A percentile compares a stretch with the other conserved stretches of the same genome.
Conservation (phyloP, 2,113 vertebrate genomes). For the Myotis brandtii region DNA sequence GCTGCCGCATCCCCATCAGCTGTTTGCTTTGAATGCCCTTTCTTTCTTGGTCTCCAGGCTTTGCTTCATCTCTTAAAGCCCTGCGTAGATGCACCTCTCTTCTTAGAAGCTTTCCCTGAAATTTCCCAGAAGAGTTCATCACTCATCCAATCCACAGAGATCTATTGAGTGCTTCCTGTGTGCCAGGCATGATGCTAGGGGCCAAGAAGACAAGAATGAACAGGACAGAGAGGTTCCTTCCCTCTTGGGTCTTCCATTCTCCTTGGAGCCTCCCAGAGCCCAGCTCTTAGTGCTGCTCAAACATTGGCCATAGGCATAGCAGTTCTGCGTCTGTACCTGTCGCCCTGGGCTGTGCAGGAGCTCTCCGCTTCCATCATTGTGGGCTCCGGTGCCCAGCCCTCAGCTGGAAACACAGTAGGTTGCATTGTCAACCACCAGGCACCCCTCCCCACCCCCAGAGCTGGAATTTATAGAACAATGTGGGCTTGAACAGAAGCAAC, state of each 20-base stretch:
- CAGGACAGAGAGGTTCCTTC: background rate
- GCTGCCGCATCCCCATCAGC: background rate
- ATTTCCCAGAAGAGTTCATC: background rate
- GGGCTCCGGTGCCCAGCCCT: background rate
- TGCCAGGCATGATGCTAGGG: background rate
- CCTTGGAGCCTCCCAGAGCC: background rate
- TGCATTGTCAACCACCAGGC: background rate
- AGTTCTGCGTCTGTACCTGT: background rate
- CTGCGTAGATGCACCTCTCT: background rate
- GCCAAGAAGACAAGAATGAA: background rate
- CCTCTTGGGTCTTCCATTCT: background rate
- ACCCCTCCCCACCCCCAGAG: background rate
- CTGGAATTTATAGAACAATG: background rate
- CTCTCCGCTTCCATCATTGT: background rate
- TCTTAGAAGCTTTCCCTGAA: background rate
- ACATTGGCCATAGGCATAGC: accelerated
- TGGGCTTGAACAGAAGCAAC: background rate
- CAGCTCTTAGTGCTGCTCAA: background rate
- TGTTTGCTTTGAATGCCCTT: background rate
- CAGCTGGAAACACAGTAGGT: background rate
- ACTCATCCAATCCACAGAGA: background rate
- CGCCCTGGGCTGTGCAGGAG: background rate
- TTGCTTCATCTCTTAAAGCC: conserved; percentile 39
- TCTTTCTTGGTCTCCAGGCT: background rate
- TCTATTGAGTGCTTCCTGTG: background rate